phyloP scores from a whole-genome alignment of 2,888 invertebrate species.

The Apodemia hepburni region DNA sequence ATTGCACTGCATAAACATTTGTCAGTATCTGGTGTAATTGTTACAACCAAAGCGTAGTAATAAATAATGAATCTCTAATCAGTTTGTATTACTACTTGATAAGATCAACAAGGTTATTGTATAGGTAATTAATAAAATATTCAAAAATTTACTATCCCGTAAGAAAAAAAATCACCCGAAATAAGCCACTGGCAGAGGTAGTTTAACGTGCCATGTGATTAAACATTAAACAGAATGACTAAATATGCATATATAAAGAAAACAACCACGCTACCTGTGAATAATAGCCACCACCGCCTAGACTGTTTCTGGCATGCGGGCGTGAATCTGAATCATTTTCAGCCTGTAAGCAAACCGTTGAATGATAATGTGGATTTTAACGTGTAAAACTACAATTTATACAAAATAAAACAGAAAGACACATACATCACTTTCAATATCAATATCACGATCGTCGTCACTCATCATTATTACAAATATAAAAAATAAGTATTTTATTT shows the following conservation, averaged over 20 bases:
- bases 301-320: slow-evolving; percentile 81
- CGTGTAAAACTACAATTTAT: neutral
- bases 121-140: neutral
- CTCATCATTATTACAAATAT: slow-evolving; percentile 82
- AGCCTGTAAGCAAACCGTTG: slow-evolving; percentile 77
- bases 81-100: no score
- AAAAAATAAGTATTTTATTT: slow-evolving; percentile 10
- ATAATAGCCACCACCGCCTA: slow-evolving; percentile 84
- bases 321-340: slow-evolving; percentile 90
- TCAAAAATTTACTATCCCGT: no score
- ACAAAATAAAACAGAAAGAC: slow-evolving; percentile 28
- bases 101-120: neutral
- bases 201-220: neutral
- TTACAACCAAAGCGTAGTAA: no score
- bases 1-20: no score
- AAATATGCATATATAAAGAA: slow-evolving; percentile 5
- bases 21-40: no score
- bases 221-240: neutral
- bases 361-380: neutral
- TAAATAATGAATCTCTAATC: no score
- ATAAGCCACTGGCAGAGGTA: neutral
- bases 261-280: slow-evolving; percentile 82
- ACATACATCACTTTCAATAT: slow-evolving; percentile 97
- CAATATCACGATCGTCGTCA: slow-evolving; percentile 96
- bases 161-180: neutral